Base-by-base conservation (phyloP, 2,888 invertebrate species). In the Achlya flavicornis region DNA sequence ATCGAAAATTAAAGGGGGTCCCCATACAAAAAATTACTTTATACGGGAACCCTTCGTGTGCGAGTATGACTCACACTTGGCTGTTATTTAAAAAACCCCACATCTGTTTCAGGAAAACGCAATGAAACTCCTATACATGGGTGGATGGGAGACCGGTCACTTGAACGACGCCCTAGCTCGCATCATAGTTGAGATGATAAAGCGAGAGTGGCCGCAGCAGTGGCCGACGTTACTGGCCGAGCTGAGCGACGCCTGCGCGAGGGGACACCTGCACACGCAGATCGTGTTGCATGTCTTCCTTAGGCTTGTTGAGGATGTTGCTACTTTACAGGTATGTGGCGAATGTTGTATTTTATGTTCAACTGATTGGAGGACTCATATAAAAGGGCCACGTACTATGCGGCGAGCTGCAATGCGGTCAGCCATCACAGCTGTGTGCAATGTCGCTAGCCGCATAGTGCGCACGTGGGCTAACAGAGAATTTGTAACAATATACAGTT, bases 191-290 rank as follows among this genome's bases (percentile, higher is more conserved):
- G 99, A 99, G 92, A 98, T 99, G 96, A 97, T 98, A 63, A 99
- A 99, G 84, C 94, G 99, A 11, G 99, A 99, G 86, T 99, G 99
- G 99, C 99, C 99, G 0, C 99, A 99, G 84, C 97, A 98, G 72
- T 99, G 99, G 99, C 97, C 98, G 0, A 96, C 97, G 0, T 88
- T 99, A 43, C 88, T 99, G 41, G 94, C 95, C 0, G 98, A 98
- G 85, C 94, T 99, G 1, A 97, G 97, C 66, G 96, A 96, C 76
- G 96, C 98, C 1, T 97, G 98, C 84, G 94, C 95, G 12, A 95
- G 96, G 74, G 98, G 98, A 12, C 97, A 98, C 81, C 95, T 96
- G 61, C 98, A 98, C 84, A 98, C 98, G 12, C 98, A 98, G 88
- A 94, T 99, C 63, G 98, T 99, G 5, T 91, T 99, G 63, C 95